These are phyloP conservation scores for Macropus fuliginosus DNA, from an alignment of 2,797 vertebrate species.

Conservation along the genomic window DNA sequence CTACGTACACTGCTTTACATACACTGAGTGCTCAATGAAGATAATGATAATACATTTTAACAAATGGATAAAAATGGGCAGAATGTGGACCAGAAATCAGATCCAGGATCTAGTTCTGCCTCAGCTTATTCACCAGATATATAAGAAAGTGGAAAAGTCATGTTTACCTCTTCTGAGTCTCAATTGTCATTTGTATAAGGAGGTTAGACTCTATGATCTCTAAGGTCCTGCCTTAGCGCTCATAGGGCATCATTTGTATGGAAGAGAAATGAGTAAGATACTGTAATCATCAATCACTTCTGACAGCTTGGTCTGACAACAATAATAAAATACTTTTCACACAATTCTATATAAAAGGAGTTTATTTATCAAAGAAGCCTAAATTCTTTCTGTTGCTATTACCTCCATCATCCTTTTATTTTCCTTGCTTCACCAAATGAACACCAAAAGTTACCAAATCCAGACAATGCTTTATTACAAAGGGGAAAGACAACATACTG, in stretches of 20 bases:
- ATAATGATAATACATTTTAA: not conserved
- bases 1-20: not conserved
- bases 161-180: not conserved
- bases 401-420: slow-evolving; percentile 7
- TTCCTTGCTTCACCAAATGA: not conserved
- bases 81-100: not conserved
- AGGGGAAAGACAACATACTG: slow-evolving; percentile 27
- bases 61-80: not conserved
- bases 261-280: not conserved
- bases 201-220: not conserved
- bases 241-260: not conserved
- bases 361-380: not conserved
- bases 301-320: not conserved
- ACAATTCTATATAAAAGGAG: not conserved
- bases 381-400: not conserved
- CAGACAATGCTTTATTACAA: slow-evolving; percentile 32
- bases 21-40: not conserved
- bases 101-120: not conserved
- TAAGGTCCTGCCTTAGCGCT: not conserved
- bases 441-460: slow-evolving; percentile 16
- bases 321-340: not conserved
- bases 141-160: not conserved
- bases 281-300: not conserved
- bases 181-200: not conserved
- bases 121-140: not conserved